phyloP scores from a whole-genome alignment of 37 sponge, comb jelly and placozoan genomes.

The Eunapius fragilis region DNA sequence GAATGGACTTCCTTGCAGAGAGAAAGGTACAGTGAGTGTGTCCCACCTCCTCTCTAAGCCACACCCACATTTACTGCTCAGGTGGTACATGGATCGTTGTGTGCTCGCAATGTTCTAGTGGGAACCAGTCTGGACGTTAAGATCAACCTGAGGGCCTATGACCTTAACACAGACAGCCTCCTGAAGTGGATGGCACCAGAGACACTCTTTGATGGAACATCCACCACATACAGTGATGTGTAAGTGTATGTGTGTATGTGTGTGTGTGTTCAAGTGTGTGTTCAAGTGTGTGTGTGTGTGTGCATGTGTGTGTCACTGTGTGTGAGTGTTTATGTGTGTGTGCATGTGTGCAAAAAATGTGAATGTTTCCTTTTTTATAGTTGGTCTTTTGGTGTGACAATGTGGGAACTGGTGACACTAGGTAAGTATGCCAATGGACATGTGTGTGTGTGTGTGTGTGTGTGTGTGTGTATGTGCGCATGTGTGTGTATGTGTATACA shows the following conservation, averaged over 20 bases:
- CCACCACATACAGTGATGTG: conserved; percentile 67
- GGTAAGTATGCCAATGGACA: conserved; percentile 9
- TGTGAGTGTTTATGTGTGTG: no score
- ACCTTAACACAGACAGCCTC: conserved; percentile 15
- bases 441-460: neutral
- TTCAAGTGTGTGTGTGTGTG: conserved; percentile 14
- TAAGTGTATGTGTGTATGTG: conserved; percentile 40
- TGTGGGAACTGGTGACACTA: conserved; percentile 81
- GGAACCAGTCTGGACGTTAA: conserved; percentile 71
- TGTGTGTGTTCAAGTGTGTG: conserved; percentile 14
- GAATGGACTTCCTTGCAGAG: conserved; percentile 74
- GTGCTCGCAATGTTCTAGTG: conserved; percentile 75
- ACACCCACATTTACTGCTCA: conserved; percentile 1
- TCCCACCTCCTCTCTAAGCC: neutral
- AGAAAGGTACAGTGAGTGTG: conserved; percentile 31
- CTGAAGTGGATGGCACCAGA: conserved; percentile 76
- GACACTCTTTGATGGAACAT: conserved; percentile 42
- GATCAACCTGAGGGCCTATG: conserved; percentile 64
- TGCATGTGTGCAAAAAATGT: no score
- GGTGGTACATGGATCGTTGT: conserved; percentile 71
- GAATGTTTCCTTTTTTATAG: neutral
- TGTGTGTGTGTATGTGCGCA: neutral
- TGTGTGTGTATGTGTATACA: no score
- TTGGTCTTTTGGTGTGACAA: conserved; percentile 75
- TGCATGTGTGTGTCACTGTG: conserved; percentile 11